Percentiles rank a stretch among this genome's conserved stretches.
These are phyloP conservation scores for Anniella stebbinsi DNA, from an alignment of 2,797 vertebrate species.

Conservation along the genomic window DNA sequence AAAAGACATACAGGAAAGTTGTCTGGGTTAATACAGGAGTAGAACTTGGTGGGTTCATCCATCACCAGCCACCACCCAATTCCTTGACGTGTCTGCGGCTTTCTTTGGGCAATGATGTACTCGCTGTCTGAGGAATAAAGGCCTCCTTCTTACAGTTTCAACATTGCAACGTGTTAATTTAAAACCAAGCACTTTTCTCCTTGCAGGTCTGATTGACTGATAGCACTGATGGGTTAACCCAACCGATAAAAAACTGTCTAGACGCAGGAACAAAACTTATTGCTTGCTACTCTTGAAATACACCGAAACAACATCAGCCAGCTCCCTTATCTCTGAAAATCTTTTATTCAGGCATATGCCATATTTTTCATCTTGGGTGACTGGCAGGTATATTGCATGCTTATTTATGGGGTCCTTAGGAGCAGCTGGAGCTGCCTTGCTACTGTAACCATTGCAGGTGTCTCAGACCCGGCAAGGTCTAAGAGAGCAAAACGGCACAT, in stretches of 20 bases:
- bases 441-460: background rate
- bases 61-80: background rate
- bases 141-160: background rate
- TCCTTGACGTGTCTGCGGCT: background rate
- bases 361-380: slow-evolving; percentile 47
- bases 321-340: slow-evolving; percentile 36
- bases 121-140: background rate
- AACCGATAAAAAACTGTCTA: slow-evolving; percentile 28
- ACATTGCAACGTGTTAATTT: slow-evolving; percentile 1
- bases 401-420: slow-evolving; percentile 49
- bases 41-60: background rate
- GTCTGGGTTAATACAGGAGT: background rate
- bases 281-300: slow-evolving; percentile 32
- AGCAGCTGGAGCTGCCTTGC: slow-evolving; percentile 30
- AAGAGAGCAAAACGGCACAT: slow-evolving; percentile 20
- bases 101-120: background rate
- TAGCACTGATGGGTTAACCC: slow-evolving; percentile 1
- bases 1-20: background rate
- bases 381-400: slow-evolving; percentile 49
- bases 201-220: background rate
- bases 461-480: slow-evolving; percentile 44
- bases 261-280: slow-evolving; percentile 1
- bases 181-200: background rate
- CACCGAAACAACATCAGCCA: slow-evolving; percentile 36
- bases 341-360: slow-evolving; percentile 44